Conservation (phyloP, 1,140 invertebrate genomes). For the Nymphalis io region DNA sequence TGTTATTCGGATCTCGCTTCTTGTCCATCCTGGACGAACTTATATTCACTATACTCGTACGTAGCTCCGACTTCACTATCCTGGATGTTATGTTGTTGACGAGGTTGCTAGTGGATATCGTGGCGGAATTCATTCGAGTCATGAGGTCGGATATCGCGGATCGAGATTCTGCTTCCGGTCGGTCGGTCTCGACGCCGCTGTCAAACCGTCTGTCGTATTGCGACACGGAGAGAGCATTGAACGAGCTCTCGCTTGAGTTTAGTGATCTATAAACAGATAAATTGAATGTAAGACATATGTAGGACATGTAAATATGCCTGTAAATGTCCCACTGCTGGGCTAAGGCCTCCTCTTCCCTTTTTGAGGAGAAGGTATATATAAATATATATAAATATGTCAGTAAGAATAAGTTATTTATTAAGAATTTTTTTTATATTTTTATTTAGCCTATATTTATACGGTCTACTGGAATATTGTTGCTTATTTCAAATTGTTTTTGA, state of each 20-base stretch:
- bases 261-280: conserved; percentile 49
- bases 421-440: too few species aligned
- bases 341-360: too few species aligned
- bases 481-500: too few species aligned
- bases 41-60: conserved; percentile 75
- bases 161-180: conserved; percentile 50
- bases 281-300: background rate
- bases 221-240: conserved; percentile 68
- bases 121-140: conserved; percentile 67
- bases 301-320: background rate
- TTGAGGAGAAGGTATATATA: too few species aligned
- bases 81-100: conserved; percentile 62
- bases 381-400: too few species aligned
- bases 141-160: conserved; percentile 67
- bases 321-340: too few species aligned
- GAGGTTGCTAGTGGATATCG: conserved; percentile 62
- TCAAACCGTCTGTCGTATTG: conserved; percentile 69
- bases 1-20: conserved; percentile 63
- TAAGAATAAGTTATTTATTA: too few species aligned
- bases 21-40: conserved; percentile 72
- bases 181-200: conserved; percentile 55
- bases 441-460: too few species aligned
- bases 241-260: conserved; percentile 73
- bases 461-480: too few species aligned
- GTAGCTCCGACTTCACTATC: conserved; percentile 67